Percentiles rank a stretch among this genome's conserved stretches.
phyloP scores from a whole-genome alignment of 2,113 vertebrate genomes.

The Theristicus caerulescens region DNA sequence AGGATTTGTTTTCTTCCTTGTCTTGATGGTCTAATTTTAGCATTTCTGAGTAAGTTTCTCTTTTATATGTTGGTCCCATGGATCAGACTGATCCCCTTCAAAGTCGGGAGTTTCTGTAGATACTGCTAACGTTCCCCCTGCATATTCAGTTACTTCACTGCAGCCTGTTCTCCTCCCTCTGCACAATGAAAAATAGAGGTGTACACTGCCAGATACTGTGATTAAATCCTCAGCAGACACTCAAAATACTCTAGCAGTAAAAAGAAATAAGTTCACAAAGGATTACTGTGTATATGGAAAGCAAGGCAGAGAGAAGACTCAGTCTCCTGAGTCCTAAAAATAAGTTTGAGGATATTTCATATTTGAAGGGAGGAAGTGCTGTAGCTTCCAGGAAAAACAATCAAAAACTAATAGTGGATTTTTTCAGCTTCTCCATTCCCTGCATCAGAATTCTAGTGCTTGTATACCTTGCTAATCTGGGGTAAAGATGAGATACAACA shows the following conservation, averaged over 20 bases:
- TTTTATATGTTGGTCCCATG: neutral
- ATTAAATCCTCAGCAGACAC: neutral
- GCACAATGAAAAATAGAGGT: neutral
- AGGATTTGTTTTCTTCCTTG: neutral
- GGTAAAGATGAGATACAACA: neutral
- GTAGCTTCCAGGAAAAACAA: neutral
- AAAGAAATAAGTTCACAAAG: conserved; percentile 5
- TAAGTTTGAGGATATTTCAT: neutral
- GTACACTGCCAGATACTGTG: neutral
- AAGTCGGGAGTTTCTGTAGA: neutral
- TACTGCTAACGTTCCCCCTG: neutral
- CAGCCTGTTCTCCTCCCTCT: neutral
- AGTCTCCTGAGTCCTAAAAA: neutral
- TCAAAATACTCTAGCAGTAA: neutral
- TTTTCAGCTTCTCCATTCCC: neutral
- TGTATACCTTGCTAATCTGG: neutral
- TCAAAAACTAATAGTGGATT: neutral
- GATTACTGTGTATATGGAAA: neutral
- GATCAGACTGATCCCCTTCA: neutral
- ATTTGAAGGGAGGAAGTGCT: neutral
- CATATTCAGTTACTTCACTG: neutral
- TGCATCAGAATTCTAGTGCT: neutral
- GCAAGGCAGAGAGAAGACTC: neutral
- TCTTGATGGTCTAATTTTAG: neutral
- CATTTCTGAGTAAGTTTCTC: neutral